Evolutionary conservation across 1,140 invertebrate genomes (phyloP), one percentile per base, ranked within the genome.

Genomic region (Steinernema feltiae): DNA sequence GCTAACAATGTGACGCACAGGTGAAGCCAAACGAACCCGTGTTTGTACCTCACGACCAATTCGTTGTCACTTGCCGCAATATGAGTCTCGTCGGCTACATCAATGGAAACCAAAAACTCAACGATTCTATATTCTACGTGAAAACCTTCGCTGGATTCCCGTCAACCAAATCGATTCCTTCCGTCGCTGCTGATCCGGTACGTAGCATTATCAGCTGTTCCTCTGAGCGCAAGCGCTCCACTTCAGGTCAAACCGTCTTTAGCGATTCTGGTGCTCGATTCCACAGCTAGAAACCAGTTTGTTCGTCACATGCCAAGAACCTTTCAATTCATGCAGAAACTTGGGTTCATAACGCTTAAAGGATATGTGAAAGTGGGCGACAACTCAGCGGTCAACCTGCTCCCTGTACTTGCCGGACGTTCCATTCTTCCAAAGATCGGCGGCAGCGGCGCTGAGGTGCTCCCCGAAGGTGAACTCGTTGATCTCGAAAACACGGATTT

Each of bases 281-380:
- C 72, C 27, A 83, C 83, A 24, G 70, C 83, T 3, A 69, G 74
- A 21, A 79, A 75, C 69, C 81, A 84, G 71, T 84, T 84, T 30
- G 46, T 74, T 18, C 72, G 83, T 27, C 83, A 84, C 63, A 82
- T 85, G 84, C 83, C 83, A n/a, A 35, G 78, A 69, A 84, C 80
- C 2, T 35, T 80, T 32, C 72, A 82, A 32, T 82, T 84, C 15
- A 83, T 84, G 83, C 30, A 71, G 1, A 73, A 82, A 48, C 74
- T 78, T 3, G 77, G 73, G n/a, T 84, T 82, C 74, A 48, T 80
- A 27, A 63, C 82, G 1, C 71, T 84, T 1, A 71, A 83, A 30
- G 83, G 83, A 1, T 81, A 84, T 32, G 85, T 76, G 12, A 84
- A 84, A 75, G 82, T 82, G 35, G 83, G 80, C 30, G 83, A 84